Conservation (phyloP, 2,888 invertebrate genomes). For the Polyommatus iphigenia region DNA sequence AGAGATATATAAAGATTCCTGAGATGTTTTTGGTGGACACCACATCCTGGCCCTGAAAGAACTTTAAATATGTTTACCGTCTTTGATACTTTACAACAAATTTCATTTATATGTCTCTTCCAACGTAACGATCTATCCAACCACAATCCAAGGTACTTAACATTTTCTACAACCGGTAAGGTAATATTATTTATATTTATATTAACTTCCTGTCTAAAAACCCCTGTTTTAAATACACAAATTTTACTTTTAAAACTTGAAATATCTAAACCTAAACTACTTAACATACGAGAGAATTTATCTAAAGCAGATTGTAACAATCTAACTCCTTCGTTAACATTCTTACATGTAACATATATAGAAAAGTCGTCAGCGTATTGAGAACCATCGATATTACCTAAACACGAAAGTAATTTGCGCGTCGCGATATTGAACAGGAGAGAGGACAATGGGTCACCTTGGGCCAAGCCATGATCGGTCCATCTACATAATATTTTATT, state of each 20-base stretch:
- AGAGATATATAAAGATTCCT: conserved; percentile 34
- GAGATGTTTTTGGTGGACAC: conserved; percentile 35
- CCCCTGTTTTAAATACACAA: conserved; percentile 29
- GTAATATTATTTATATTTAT: neutral
- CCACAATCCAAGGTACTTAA: conserved; percentile 24
- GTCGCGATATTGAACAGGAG: too few relatives aligned
- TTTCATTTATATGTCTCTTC: conserved; percentile 29
- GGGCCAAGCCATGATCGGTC: too few relatives aligned
- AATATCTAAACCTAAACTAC: conserved; percentile 10
- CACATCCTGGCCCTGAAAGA: conserved; percentile 37
- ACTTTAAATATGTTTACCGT: conserved; percentile 37
- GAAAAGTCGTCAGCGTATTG: too few relatives aligned
- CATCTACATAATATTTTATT: too few relatives aligned
- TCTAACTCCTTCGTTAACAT: neutral
- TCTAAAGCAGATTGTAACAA: conserved; percentile 4
- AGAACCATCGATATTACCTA: too few relatives aligned
- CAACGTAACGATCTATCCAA: conserved; percentile 18
- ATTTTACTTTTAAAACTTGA: conserved; percentile 22
- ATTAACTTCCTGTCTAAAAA: neutral
- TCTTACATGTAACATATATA: neutral
- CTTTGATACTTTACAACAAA: conserved; percentile 32
- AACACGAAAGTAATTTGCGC: too few relatives aligned
- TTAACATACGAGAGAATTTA: neutral
- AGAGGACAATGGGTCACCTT: too few relatives aligned
- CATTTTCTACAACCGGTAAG: neutral